Evolutionary conservation across 2,113 vertebrate genomes (phyloP).

Genomic region (Hepsetus odoe): DNA sequence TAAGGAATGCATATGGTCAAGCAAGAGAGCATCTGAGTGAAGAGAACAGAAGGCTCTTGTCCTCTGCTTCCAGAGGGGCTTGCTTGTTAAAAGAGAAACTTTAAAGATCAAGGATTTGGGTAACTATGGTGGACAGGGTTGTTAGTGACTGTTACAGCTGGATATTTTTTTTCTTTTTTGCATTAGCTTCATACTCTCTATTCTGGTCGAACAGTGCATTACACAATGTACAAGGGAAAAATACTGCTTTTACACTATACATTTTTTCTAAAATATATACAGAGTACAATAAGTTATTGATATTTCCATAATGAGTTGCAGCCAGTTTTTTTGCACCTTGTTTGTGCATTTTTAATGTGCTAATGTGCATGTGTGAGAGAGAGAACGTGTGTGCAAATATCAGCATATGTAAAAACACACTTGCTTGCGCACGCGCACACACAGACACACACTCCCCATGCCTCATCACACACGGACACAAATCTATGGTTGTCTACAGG

Average conservation of each 20-base stretch:
- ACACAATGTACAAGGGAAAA: conserved; percentile 95
- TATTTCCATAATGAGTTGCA: conserved; percentile 84
- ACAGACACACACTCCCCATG: neutral
- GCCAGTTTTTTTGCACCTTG: conserved; percentile 83
- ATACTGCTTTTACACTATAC: conserved; percentile 97
- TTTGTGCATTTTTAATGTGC: conserved; percentile 50
- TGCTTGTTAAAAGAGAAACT: conserved; percentile 54
- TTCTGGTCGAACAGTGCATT: conserved; percentile 90
- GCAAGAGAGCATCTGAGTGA: conserved; percentile 70
- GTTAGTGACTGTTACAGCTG: conserved; percentile 63
- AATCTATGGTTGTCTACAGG: conserved; percentile 92
- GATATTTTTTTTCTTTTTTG: conserved; percentile 63
- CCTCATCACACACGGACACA: conserved; percentile 25
- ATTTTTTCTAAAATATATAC: conserved; percentile 96
- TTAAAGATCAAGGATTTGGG: conserved; percentile 49
- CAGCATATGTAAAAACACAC: conserved; percentile 57
- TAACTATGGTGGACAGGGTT: conserved; percentile 52
- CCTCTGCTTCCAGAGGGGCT: conserved; percentile 39
- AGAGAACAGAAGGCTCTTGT: conserved; percentile 32
- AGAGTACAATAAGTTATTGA: conserved; percentile 99
- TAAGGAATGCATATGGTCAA: conserved; percentile 88
- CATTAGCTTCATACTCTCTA: conserved; percentile 78
- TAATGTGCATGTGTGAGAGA: conserved; percentile 49
- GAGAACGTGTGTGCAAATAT: conserved; percentile 50
- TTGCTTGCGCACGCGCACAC: neutral